These are phyloP conservation scores for Falcunculus frontatus DNA, from an alignment of 2,113 vertebrate genomes.

Conservation along the genomic window DNA sequence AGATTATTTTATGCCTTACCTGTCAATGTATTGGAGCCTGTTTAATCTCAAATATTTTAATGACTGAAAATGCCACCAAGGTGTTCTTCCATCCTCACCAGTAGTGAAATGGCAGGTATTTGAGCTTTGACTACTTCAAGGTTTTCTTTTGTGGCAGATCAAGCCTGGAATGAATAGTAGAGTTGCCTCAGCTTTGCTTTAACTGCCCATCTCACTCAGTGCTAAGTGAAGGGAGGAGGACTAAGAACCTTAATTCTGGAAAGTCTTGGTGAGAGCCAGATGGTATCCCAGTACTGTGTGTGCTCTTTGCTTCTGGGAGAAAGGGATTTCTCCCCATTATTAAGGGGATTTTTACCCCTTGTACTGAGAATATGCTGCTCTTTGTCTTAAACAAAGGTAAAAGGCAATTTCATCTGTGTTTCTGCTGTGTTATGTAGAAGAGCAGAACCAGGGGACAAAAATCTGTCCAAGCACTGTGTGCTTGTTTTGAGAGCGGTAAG, in stretches of 20 bases:
- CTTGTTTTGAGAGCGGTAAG: fast-evolving
- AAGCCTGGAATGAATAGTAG: neutral
- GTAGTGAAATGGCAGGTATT: neutral
- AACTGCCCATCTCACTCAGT: neutral
- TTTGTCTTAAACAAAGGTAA: neutral
- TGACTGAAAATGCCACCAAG: neutral
- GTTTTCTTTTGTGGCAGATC: neutral
- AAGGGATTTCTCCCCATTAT: neutral
- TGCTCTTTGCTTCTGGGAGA: neutral
- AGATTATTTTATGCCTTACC: neutral
- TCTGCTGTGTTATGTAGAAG: neutral
- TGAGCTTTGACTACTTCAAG: neutral
- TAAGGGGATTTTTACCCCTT: neutral
- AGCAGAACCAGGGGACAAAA: neutral
- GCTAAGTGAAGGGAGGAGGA: neutral
- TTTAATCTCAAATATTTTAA: neutral
- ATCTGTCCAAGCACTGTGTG: neutral
- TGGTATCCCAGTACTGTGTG: neutral
- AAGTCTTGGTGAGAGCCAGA: neutral
- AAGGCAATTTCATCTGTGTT: neutral
- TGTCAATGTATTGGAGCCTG: neutral
- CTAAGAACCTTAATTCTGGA: neutral
- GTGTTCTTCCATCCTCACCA: neutral
- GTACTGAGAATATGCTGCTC: neutral
- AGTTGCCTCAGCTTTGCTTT: neutral